These are phyloP conservation scores for Sus cebifrons DNA, from an alignment of 2,797 vertebrate species.

Conservation along the genomic window DNA sequence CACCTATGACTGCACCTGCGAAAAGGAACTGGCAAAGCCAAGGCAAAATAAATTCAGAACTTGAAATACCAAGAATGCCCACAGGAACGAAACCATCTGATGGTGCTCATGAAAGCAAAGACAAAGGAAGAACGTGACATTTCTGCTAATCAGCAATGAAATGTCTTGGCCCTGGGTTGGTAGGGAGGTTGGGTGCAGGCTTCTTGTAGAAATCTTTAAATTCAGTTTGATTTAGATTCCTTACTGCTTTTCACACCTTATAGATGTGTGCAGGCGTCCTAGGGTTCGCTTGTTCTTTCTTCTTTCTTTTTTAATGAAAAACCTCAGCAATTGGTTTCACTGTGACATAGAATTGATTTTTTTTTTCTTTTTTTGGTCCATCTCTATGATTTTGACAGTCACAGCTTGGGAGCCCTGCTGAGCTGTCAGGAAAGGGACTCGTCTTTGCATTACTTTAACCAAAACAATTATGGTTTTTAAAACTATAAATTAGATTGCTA, in stretches of 20 bases:
- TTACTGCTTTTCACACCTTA: neutral
- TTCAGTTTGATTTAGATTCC: neutral
- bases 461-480: constrained; percentile 29
- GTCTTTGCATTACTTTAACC: neutral
- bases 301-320: constrained; percentile 14
- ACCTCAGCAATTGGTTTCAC: neutral
- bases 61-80: neutral
- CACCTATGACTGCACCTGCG: neutral
- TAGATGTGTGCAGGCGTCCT: no score
- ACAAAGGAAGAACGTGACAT: neutral
- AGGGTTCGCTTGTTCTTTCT: neutral
- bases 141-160: neutral
- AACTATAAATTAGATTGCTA: neutral
- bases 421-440: neutral
- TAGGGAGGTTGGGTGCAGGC: no score
- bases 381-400: constrained; percentile 20
- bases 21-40: neutral
- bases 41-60: neutral
- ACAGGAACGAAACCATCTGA: neutral
- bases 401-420: constrained; percentile 8
- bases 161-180: neutral
- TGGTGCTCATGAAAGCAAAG: neutral
- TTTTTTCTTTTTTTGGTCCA: neutral
- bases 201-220: neutral
- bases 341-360: neutral